Evolutionary conservation across 2,888 invertebrate genomes (phyloP), one percentile per base, ranked within the genome.

Genomic region (Ophion obscuratus): DNA sequence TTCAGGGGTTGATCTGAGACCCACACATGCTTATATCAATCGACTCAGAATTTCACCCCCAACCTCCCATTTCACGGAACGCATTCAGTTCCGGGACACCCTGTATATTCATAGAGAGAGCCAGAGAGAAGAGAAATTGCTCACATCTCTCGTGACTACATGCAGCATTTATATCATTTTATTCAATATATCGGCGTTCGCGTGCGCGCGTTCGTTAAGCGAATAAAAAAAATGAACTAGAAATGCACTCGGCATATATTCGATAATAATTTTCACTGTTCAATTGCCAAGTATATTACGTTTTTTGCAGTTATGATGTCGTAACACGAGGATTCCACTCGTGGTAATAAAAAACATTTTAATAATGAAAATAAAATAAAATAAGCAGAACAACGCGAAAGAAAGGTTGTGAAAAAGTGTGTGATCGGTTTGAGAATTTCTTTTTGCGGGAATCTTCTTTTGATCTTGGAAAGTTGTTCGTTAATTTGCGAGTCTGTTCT

Each of bases 141-240:
- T 81, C 67, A 64, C 68, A 74, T 68, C 44, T 57, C 47, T 59
- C 20, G 6, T 1, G 31, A 44, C 40, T 9, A n/a, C 44, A 64
- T 44, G 3, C n/a, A 5, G 2, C 17, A 76, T 76, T 76, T 64
- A 66, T 64, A 66, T 76, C 44, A 53, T 76, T 76, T 64, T 74
- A 62, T 62, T 44, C 40, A 74, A 62, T 74, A 24, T 62, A 36
- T 64, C 31, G 31, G 67, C 31, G 70, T 70, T 62, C 62, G 62
- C 40, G 57, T 47, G 47, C 11, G 47, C 47, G 47, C 47, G 47
- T 47, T 47, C 14, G 68, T 83, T 79, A 75, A 64, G 75, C 67
- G 24, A 66, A 20, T 47, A 75, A 79, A 75, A 70, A 10, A 75
- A 84, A 53, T 79, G 47, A 71, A 74, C 71, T 71, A 79, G 44